phyloP scores from a whole-genome alignment of 1,140 invertebrate genomes.

The Yoshiicerus persimilis region DNA sequence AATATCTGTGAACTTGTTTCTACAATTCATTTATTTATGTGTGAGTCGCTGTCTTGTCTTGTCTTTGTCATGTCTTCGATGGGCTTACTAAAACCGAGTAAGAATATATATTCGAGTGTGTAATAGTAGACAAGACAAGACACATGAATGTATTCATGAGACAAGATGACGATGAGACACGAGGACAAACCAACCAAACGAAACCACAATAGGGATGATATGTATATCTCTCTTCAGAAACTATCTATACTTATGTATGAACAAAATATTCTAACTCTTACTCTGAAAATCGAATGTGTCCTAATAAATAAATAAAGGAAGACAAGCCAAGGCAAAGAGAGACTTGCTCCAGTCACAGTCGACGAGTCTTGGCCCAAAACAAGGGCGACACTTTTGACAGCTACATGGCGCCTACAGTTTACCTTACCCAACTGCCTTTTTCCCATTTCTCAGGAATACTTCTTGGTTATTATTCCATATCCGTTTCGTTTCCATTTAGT shows the following conservation, averaged over 20 bases:
- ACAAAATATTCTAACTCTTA: not conserved
- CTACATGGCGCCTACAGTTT: conserved; percentile 30
- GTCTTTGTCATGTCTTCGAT: not conserved
- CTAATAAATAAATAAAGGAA: conserved; percentile 20
- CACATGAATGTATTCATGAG: conserved; percentile 13
- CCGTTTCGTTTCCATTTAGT: not conserved
- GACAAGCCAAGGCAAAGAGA: not conserved
- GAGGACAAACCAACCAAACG: conserved; percentile 16
- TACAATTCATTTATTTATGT: conserved; percentile 6
- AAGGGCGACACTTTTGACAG: conserved; percentile 40
- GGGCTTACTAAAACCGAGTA: not conserved
- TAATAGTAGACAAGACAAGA: conserved; percentile 2
- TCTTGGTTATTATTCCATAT: conserved; percentile 6
- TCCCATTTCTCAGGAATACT: not conserved
- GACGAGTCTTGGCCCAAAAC: conserved; percentile 9
- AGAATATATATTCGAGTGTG: not conserved
- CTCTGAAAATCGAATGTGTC: not conserved
- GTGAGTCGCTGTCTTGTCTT: not conserved
- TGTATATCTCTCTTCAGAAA: not conserved
- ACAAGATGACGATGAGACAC: conserved; percentile 18
- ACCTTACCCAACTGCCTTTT: not conserved
- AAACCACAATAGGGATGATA: not conserved
- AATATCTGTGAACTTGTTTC: conserved; percentile 8
- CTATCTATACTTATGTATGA: not conserved
- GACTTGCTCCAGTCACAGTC: not conserved